These are phyloP conservation scores for Ceyx margarethae DNA, from an alignment of 2,113 vertebrate genomes.

Conservation along the genomic window DNA sequence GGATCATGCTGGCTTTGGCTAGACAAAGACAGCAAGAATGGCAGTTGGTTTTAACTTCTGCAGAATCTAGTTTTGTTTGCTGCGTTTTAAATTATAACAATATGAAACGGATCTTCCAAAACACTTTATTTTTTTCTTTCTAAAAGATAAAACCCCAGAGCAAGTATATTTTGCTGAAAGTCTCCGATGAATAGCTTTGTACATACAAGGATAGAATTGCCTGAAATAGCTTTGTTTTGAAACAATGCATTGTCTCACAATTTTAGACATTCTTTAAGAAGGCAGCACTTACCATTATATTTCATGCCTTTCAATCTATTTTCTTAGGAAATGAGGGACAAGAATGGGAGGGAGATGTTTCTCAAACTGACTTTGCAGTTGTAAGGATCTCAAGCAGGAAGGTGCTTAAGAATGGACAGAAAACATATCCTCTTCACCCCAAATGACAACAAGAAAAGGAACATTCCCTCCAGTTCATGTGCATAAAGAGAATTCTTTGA, in stretches of 20 bases:
- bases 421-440: not conserved
- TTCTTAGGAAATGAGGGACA: conserved; percentile 29
- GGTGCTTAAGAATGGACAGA: not conserved
- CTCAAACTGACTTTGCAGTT: not conserved
- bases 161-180: conserved; percentile 32
- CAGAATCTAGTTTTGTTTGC: conserved; percentile 34
- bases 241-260: conserved; percentile 22
- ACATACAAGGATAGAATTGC: conserved; percentile 29
- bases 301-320: conserved; percentile 35
- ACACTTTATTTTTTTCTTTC: conserved; percentile 38
- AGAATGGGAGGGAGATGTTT: not conserved
- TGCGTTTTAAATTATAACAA: conserved; percentile 42
- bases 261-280: conserved; percentile 37
- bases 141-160: conserved; percentile 32
- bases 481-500: not conserved
- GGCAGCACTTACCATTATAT: conserved; percentile 2
- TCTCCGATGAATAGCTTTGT: conserved; percentile 4
- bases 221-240: conserved; percentile 61
- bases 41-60: not conserved
- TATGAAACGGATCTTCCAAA: conserved; percentile 47
- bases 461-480: not conserved
- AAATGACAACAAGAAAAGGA: not conserved
- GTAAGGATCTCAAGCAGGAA: not conserved
- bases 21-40: not conserved
- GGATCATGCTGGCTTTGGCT: not conserved